These are phyloP conservation scores for Phymorhynchus buccinoides DNA, from an alignment of 1,140 invertebrate species.

Conservation along the genomic window DNA sequence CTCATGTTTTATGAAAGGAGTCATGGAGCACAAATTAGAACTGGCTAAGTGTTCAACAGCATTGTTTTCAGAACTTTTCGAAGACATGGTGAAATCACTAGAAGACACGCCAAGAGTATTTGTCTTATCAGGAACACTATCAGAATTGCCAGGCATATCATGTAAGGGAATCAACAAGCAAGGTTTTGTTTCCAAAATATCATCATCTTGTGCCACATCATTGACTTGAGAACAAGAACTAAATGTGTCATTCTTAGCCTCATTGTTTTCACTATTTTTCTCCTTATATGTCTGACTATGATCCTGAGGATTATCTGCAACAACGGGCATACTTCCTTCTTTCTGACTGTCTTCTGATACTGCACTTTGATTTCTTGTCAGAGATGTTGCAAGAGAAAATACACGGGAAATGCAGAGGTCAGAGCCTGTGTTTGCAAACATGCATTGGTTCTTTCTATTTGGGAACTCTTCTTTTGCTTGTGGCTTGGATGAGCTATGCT, in stretches of 20 bases:
- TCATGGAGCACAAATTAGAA: not conserved
- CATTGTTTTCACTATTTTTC: not conserved
- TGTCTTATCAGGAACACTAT: not conserved
- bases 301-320: too few species aligned
- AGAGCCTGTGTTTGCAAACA: not conserved
- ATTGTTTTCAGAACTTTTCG: not conserved
- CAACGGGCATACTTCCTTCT: too few species aligned
- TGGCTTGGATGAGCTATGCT: not conserved
- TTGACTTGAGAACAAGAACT: not conserved
- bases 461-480: not conserved
- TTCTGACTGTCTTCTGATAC: not conserved
- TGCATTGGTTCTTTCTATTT: not conserved
- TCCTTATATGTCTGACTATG: too few species aligned
- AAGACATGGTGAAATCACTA: not conserved
- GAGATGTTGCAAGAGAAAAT: not conserved
- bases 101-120: not conserved
- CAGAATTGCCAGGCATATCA: not conserved
- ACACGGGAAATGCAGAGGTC: not conserved
- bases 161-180: not conserved
- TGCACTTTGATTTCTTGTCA: not conserved
- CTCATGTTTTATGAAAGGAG: not conserved
- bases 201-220: not conserved
- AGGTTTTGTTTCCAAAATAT: not conserved
- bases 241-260: not conserved
- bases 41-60: not conserved